Base-by-base conservation (phyloP, 2,888 invertebrate genomes). In the Didymodactylos carnosus region DNA sequence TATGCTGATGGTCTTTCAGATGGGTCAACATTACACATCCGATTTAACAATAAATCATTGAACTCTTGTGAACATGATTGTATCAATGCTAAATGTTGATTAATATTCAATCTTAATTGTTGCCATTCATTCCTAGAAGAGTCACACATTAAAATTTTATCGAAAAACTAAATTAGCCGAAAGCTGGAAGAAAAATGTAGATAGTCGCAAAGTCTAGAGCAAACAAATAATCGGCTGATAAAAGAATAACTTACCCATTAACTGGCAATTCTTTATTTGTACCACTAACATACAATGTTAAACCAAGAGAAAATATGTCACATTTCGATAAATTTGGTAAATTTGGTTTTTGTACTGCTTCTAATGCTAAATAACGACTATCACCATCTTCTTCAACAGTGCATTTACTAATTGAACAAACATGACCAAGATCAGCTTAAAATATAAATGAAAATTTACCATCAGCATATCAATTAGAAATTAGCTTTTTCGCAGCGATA, bases 361-460 rank as follows among this genome's bases (percentile, higher is more conserved):
- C 94, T 40, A 87, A 88, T 0, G 94, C 89, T 27, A 94, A 84
- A 80, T 94, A 94, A 39, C 93, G 86, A 82, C 93, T 92, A 82
- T 94, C 94, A 0, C 94, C 94, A 80, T 94, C 94, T 81, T 93
- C 93, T 73, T 91, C 89, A 0, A 87, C 87, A 3, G 90, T 84
- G 29, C 27, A 29, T 29, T 6, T 29, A 53, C 53, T 53, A 5
- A 53, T 53, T 39, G 90, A 90, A 1, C 92, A 92, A 77, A 94
- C 93, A 82, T 93, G 93, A 5, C 94, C 94, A 19, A 94, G 85
- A 85, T 94, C 94, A 72, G 89, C n/a, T 88, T 88, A 80, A 29
- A 29, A 29, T 53, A 53, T 53, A 53, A 7, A 1, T 14, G 14
- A 53, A 19, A 16, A n/a, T n/a, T 53, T 11, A 29, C 29, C 19